Conservation (phyloP, 2,113 vertebrate genomes). For the Eulemur rufifrons region DNA sequence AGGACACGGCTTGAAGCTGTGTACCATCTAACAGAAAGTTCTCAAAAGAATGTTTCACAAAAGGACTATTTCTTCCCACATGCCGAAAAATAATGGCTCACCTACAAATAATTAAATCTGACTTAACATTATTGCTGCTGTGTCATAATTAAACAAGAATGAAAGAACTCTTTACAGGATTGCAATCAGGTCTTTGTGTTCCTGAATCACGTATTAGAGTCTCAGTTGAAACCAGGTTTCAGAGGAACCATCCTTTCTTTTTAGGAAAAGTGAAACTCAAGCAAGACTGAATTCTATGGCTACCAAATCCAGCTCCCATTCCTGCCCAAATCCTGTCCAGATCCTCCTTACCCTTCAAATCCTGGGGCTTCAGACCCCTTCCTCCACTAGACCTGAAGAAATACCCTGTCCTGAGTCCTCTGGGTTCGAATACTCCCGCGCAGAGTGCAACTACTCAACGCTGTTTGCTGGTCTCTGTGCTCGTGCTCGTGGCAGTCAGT, state of each 20-base stretch:
- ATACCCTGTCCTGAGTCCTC: neutral
- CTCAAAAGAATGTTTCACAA: neutral
- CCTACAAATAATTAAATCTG: constrained; percentile 50
- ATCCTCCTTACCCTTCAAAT: neutral
- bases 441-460: neutral
- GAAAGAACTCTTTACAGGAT: constrained; percentile 47
- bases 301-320: neutral
- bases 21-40: neutral
- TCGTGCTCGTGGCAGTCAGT: neutral
- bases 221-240: neutral
- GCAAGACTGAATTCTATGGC: neutral
- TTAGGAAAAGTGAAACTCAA: neutral
- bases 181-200: neutral
- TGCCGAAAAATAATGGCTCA: neutral
- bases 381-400: neutral
- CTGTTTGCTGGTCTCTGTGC: neutral
- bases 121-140: neutral
- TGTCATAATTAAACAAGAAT: constrained; percentile 28
- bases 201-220: neutral
- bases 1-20: neutral
- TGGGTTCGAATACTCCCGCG: neutral
- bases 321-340: neutral
- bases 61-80: neutral
- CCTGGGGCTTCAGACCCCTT: neutral
- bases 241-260: neutral